Percentiles rank a stretch among this genome's conserved stretches.
phyloP scores from a whole-genome alignment of 2,888 invertebrate species.

The Macaria notata region DNA sequence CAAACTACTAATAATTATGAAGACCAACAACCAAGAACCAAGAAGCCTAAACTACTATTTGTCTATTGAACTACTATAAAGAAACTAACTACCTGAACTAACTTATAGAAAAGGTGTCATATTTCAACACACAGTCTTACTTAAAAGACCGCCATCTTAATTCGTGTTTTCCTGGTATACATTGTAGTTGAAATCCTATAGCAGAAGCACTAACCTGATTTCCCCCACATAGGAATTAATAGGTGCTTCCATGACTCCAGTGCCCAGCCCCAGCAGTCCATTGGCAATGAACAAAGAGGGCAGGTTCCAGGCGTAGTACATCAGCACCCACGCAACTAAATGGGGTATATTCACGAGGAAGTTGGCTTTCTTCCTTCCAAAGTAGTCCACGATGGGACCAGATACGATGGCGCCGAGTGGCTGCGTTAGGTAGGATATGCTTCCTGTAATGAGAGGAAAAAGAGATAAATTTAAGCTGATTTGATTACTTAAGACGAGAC shows the following conservation, averaged over 20 bases:
- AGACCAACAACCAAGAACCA: too few relatives aligned
- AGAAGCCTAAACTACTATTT: too few relatives aligned
- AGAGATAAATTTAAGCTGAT: too few relatives aligned
- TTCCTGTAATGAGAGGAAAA: slow-evolving; percentile 58
- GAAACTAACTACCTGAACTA: too few relatives aligned
- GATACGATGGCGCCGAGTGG: slow-evolving; percentile 81
- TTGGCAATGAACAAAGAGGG: slow-evolving; percentile 73
- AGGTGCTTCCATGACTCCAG: slow-evolving; percentile 83
- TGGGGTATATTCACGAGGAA: slow-evolving; percentile 81
- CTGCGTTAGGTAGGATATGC: slow-evolving; percentile 78
- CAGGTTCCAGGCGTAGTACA: slow-evolving; percentile 73
- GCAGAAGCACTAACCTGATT: slow-evolving; percentile 62
- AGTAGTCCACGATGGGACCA: slow-evolving; percentile 77
- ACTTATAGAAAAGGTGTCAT: too few relatives aligned
- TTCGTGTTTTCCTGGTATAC: too few relatives aligned
- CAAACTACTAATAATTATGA: too few relatives aligned
- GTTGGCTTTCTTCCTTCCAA: slow-evolving; percentile 79
- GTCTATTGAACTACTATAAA: too few relatives aligned
- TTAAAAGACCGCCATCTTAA: too few relatives aligned
- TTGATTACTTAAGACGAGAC: too few relatives aligned
- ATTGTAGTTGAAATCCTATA: too few relatives aligned
- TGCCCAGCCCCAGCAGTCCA: slow-evolving; percentile 77
- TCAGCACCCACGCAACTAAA: slow-evolving; percentile 77
- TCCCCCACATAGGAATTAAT: slow-evolving; percentile 82
- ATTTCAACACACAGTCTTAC: too few relatives aligned